Evolutionary conservation across 2,888 invertebrate genomes (phyloP), one percentile per base, ranked within the genome.

Genomic region (Luffia ferchaultella): DNA sequence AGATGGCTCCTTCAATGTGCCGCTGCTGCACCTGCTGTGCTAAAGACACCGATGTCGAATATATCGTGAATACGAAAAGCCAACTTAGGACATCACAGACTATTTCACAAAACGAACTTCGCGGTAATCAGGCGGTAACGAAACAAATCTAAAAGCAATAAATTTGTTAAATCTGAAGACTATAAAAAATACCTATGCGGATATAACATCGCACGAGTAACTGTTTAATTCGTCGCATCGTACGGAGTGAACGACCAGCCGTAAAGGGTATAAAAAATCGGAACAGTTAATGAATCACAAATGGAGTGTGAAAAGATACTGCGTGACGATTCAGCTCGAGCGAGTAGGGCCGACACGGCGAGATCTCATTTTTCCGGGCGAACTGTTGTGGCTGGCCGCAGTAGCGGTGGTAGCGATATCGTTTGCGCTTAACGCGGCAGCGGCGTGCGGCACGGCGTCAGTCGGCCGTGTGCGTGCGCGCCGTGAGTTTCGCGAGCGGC

Each of bases 401-500:
- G 65, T 65, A 64, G 69, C 61, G 67, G 68, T 58, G 62, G 63
- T 58, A 61, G 60, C 67, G 74, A 70, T 70, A 69, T 68, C 67
- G 65, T 49, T 50, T 19, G 30, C 30, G 30, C 30, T 7, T 30
- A 12, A 3, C 5, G 30, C 30, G 30, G 30, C 48, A n/a, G 19
- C 50, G 46, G 42, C 64, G 65, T 64, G 30, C 30, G 30, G 62
- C n/a, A n/a, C n/a, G 49, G 64, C 69, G 70, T 79, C 80, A 78
- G 80, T 79, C 68, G 68, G 62, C 60, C 70, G 75, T 65, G 75
- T 79, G 82, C 80, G 77, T 76, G 79, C 79, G 79, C 77, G 76
- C 77, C 68, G 80, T 71, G 76, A 75, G 72, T 76, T 73, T 75
- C 73, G 61, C 63, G 67, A 69, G 72, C 68, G 68, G 58, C 64